These are phyloP conservation scores for Thymelicus acteon DNA, from an alignment of 2,888 invertebrate species.

Conservation along the genomic window DNA sequence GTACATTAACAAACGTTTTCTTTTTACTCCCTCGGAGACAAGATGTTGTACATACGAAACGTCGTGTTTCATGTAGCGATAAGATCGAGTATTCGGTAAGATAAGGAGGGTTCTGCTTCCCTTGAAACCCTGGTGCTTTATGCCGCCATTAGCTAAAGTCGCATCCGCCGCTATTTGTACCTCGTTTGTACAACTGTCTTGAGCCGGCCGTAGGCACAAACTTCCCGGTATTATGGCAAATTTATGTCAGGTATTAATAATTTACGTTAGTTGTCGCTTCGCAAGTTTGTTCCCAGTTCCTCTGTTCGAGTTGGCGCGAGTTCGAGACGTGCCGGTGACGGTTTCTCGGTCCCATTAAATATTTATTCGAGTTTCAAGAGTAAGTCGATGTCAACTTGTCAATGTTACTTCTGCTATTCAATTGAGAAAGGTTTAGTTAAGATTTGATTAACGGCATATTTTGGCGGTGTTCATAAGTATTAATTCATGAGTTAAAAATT, in stretches of 20 bases:
- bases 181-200: slow-evolving; percentile 72
- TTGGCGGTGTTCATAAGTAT: neutral
- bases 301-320: slow-evolving; percentile 45
- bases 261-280: slow-evolving; percentile 77
- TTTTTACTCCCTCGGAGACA: slow-evolving; percentile 21
- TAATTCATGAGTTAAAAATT: too few relatives aligned
- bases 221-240: slow-evolving; percentile 80
- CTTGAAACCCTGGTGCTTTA: slow-evolving; percentile 67
- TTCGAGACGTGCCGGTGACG: slow-evolving; percentile 58
- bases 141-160: slow-evolving; percentile 65
- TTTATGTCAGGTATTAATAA: slow-evolving; percentile 85
- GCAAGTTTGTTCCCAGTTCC: slow-evolving; percentile 60
- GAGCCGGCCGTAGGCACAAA: slow-evolving; percentile 65
- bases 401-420: slow-evolving; percentile 48
- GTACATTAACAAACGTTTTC: neutral
- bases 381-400: slow-evolving; percentile 55
- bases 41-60: slow-evolving; percentile 21
- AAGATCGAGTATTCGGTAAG: slow-evolving; percentile 22
- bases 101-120: slow-evolving; percentile 7
- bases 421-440: slow-evolving; percentile 42
- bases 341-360: slow-evolving; percentile 72
- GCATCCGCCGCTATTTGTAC: slow-evolving; percentile 76
- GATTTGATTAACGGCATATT: slow-evolving; percentile 14
- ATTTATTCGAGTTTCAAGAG: slow-evolving; percentile 69
- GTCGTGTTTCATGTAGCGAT: slow-evolving; percentile 22